Conservation (phyloP, 1,140 invertebrate genomes). For the Tetramorium parvispinum region DNA sequence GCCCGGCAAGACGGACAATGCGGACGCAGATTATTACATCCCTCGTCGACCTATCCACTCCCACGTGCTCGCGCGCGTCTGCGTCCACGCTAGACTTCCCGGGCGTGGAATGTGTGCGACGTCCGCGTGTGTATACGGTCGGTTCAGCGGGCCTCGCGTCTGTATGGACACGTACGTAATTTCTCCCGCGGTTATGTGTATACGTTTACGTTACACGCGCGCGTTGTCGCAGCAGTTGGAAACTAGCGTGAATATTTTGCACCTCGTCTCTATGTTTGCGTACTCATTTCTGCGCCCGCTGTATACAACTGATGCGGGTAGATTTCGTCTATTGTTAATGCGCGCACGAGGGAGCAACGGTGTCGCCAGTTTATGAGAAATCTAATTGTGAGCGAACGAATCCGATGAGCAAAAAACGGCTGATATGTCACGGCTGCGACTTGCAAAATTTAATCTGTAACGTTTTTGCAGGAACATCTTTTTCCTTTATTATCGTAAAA, state of each 20-base stretch:
- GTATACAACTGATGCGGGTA: neutral
- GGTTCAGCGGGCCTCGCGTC: neutral
- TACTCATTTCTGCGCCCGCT: neutral
- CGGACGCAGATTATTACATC: conserved; percentile 84
- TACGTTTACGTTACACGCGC: neutral
- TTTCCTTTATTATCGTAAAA: neutral
- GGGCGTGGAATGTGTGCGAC: neutral
- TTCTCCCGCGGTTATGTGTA: neutral
- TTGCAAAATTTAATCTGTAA: neutral
- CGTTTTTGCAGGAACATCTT: neutral
- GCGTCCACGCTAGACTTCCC: conserved; percentile 11
- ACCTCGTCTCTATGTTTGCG: conserved; percentile 2
- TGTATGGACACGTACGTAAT: conserved; percentile 11
- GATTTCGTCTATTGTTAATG: neutral
- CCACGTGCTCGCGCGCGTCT: neutral
- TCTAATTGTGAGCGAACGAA: neutral
- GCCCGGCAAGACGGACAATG: conserved; percentile 83
- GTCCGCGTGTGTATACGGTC: neutral
- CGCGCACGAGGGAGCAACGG: neutral
- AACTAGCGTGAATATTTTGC: conserved; percentile 43
- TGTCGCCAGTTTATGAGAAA: neutral
- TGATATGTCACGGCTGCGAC: too few relatives aligned
- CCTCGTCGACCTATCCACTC: conserved; percentile 75
- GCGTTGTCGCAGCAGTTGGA: neutral
- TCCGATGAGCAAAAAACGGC: neutral